phyloP scores from a whole-genome alignment of 2,888 invertebrate genomes.

The Drosophila setosimentum region DNA sequence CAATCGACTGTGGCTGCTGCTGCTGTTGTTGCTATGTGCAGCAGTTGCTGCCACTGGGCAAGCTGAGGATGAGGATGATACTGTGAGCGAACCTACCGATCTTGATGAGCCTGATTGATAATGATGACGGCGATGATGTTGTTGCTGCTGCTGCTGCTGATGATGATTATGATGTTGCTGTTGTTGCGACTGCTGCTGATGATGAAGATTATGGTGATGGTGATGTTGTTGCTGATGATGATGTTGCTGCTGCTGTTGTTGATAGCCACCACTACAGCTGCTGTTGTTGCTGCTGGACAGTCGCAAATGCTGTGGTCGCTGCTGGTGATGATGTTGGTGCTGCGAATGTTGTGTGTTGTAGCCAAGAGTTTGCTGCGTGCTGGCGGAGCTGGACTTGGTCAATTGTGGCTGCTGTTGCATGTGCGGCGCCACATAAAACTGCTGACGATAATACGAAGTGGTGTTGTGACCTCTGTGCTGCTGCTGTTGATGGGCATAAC shows the following conservation, averaged over 20 bases:
- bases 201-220: slow-evolving; percentile 70
- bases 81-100: slow-evolving; percentile 49
- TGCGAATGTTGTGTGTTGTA: slow-evolving; percentile 51
- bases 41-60: slow-evolving; percentile 38
- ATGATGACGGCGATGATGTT: slow-evolving; percentile 52
- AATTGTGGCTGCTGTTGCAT: slow-evolving; percentile 77
- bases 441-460: slow-evolving; percentile 77
- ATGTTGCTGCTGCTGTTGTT: slow-evolving; percentile 40
- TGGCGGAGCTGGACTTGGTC: slow-evolving; percentile 49
- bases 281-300: slow-evolving; percentile 42
- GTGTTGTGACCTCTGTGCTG: slow-evolving; percentile 51
- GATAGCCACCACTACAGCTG: slow-evolving; percentile 34
- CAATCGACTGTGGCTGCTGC: slow-evolving; percentile 40
- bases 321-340: slow-evolving; percentile 57
- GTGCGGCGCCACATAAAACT: slow-evolving; percentile 83
- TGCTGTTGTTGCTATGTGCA: slow-evolving; percentile 20
- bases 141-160: slow-evolving; percentile 56
- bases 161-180: slow-evolving; percentile 33
- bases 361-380: slow-evolving; percentile 48
- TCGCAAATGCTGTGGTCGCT: slow-evolving; percentile 64
- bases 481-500: slow-evolving; percentile 26
- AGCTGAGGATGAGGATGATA: slow-evolving; percentile 55
- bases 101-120: slow-evolving; percentile 40
- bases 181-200: slow-evolving; percentile 59
- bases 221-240: slow-evolving; percentile 49